phyloP scores from a whole-genome alignment of 1,140 invertebrate genomes.

The Heliothis virescens region DNA sequence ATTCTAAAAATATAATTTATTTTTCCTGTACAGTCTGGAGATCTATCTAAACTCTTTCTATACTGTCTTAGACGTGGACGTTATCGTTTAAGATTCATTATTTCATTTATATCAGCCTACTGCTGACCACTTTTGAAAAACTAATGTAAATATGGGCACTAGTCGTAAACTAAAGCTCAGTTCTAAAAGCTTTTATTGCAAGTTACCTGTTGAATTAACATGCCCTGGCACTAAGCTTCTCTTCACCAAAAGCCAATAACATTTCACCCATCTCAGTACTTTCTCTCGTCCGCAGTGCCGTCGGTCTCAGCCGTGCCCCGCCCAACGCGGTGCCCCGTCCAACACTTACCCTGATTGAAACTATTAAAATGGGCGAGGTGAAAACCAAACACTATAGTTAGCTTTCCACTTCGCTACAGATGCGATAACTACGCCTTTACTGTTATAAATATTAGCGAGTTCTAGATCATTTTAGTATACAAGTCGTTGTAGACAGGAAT shows the following conservation, averaged over 20 bases:
- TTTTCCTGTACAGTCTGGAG: background rate
- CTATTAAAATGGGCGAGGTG: conserved; percentile 51
- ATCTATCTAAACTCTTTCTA: too few relatives aligned
- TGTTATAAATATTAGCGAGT: conserved; percentile 3
- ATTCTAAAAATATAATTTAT: background rate
- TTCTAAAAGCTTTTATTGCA: too few relatives aligned
- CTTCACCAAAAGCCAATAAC: background rate
- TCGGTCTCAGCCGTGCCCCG: conserved; percentile 38
- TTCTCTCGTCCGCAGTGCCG: background rate
- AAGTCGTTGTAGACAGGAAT: too few relatives aligned
- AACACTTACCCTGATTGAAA: conserved; percentile 51
- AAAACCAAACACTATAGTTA: conserved; percentile 45
- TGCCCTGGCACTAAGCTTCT: background rate
- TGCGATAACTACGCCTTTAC: conserved; percentile 22
- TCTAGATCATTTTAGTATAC: background rate
- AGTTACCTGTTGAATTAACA: too few relatives aligned
- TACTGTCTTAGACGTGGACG: too few relatives aligned
- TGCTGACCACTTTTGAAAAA: too few relatives aligned
- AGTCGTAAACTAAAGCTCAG: too few relatives aligned
- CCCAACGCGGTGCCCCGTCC: conserved; percentile 36
- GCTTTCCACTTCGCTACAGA: conserved; percentile 21
- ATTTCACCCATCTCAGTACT: background rate
- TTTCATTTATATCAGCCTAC: too few relatives aligned
- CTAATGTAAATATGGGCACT: too few relatives aligned
- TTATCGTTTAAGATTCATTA: too few relatives aligned